Conservation (phyloP, 1,140 invertebrate genomes). For the Glossosoma conforme region DNA sequence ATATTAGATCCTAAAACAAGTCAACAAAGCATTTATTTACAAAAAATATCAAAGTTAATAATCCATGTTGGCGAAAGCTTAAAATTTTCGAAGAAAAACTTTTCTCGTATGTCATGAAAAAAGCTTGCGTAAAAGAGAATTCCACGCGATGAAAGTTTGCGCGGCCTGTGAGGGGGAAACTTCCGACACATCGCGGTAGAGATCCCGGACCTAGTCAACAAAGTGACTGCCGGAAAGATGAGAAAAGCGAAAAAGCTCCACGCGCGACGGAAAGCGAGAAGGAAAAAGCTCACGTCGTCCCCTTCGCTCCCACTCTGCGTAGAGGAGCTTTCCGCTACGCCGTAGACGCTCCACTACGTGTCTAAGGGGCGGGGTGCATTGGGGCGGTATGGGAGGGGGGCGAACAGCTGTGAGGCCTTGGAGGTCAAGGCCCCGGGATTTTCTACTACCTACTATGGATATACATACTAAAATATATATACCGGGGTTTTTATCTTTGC, state of each 20-base stretch:
- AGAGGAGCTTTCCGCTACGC: slow-evolving; percentile 13
- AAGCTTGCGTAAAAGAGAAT: slow-evolving; percentile 7
- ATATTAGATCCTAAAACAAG: too few species aligned
- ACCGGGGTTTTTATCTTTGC: slow-evolving; percentile 20
- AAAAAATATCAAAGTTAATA: too few species aligned
- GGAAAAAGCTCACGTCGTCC: slow-evolving; percentile 8
- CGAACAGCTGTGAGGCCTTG: slow-evolving; percentile 18
- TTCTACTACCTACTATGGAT: slow-evolving; percentile 22
- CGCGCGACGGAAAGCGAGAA: slow-evolving; percentile 4
- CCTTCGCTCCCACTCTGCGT: slow-evolving; percentile 15
- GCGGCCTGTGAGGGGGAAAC: slow-evolving; percentile 8
- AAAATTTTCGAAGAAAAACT: too few species aligned
- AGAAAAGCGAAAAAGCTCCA: slow-evolving; percentile 19
- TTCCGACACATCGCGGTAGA: slow-evolving; percentile 3
- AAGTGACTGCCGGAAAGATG: slow-evolving; percentile 11
- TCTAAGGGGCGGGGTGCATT: neutral
- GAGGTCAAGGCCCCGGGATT: slow-evolving; percentile 23
- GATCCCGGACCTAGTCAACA: slow-evolving; percentile 19
- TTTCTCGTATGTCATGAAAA: slow-evolving; percentile 13
- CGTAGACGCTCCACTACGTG: slow-evolving; percentile 8
- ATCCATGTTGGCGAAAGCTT: too few species aligned
- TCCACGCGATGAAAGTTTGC: neutral
- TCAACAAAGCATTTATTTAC: too few species aligned
- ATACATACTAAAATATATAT: too few species aligned
- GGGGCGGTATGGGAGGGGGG: slow-evolving; percentile 1